phyloP scores from a whole-genome alignment of 64 coral and sea anemone genomes.

The Montipora efflorescens region DNA sequence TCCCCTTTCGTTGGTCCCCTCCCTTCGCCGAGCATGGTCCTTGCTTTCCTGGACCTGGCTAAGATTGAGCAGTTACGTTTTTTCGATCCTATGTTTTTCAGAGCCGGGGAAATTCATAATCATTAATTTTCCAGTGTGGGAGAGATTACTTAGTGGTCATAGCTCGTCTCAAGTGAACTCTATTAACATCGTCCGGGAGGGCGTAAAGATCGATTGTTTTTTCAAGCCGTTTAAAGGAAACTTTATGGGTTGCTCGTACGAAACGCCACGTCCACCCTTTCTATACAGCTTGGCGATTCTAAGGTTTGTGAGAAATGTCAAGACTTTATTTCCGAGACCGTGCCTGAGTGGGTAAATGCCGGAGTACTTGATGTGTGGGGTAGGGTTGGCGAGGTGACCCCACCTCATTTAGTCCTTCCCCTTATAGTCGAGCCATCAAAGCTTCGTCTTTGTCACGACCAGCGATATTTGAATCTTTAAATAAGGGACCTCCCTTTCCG shows the following conservation, averaged over 20 bases:
- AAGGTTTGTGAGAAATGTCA: constrained; percentile 18
- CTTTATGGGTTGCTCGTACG: constrained; percentile 4
- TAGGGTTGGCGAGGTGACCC: background rate
- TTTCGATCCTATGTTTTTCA: background rate
- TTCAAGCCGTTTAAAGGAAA: constrained; percentile 31
- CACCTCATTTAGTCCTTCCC: background rate
- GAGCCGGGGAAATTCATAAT: constrained; percentile 6
- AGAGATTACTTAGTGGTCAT: background rate
- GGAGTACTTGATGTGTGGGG: background rate
- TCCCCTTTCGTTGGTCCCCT: constrained; percentile 55
- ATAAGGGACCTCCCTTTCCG: constrained; percentile 5
- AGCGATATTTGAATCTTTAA: constrained; percentile 18
- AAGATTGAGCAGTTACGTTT: background rate
- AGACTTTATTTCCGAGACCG: background rate
- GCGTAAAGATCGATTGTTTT: constrained; percentile 8
- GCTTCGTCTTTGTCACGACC: background rate
- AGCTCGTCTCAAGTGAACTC: background rate
- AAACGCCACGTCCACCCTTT: background rate
- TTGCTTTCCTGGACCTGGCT: background rate
- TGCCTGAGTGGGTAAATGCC: background rate
- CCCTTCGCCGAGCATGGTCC: background rate
- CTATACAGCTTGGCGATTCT: background rate
- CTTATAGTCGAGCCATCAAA: background rate
- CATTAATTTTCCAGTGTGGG: background rate
- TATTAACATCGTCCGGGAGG: constrained; percentile 10